These are phyloP conservation scores for Phoenoteleia sp. DNA, from an alignment of 2,888 invertebrate genomes.

Conservation along the genomic window DNA sequence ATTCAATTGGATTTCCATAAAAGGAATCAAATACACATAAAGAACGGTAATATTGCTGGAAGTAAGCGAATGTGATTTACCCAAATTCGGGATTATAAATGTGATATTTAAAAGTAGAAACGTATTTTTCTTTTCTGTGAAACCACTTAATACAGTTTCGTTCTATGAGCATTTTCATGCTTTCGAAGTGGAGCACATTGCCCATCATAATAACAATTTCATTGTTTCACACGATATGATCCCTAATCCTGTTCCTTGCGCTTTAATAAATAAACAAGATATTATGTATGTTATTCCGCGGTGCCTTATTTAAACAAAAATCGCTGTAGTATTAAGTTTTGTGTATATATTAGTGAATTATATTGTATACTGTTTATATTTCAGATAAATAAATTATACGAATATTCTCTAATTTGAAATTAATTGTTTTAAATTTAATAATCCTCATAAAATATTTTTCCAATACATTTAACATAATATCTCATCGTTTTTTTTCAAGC, in stretches of 20 bases:
- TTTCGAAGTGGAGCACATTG: not conserved
- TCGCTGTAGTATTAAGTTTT: too few species aligned
- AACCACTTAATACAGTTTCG: not conserved
- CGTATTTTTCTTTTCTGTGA: not conserved
- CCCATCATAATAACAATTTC: not conserved
- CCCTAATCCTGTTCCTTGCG: constrained; percentile 1
- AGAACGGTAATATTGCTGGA: constrained; percentile 12
- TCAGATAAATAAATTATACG: too few species aligned
- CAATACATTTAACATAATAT: too few species aligned
- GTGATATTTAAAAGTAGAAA: constrained; percentile 18
- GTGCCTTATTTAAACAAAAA: constrained; percentile 12
- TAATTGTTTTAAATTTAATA: too few species aligned
- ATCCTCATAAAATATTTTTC: too few species aligned
- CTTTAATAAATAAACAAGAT: constrained; percentile 15
- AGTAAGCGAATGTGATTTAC: constrained; percentile 22
- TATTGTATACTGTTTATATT: too few species aligned
- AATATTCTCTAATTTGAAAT: too few species aligned
- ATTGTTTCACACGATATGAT: constrained; percentile 22
- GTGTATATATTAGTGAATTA: too few species aligned
- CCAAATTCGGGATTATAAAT: constrained; percentile 26
- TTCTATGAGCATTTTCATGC: constrained; percentile 9
- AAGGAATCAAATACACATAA: constrained; percentile 3
- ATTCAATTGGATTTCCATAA: constrained; percentile 6
- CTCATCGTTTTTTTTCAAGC: too few species aligned
- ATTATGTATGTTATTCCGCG: constrained; percentile 11